Evolutionary conservation across 2,888 invertebrate species (phyloP), one percentile per base, ranked within the genome.

Genomic region (Spisula subtruncata): DNA sequence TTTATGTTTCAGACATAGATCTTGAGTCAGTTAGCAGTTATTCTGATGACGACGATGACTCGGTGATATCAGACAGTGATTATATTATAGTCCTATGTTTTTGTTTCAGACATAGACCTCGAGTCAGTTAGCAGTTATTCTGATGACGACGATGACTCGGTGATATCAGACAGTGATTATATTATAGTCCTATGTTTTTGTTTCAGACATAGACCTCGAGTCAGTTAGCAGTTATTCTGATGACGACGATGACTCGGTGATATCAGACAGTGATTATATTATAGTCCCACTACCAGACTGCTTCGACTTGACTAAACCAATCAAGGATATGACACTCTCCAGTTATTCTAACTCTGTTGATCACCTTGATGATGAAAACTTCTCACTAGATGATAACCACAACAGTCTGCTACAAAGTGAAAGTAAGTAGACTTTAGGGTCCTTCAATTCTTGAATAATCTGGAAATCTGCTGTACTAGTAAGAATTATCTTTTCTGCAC

Each of bases 221-320:
- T 94, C 94, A 6, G 87, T 94, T 41, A 90, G 91, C 89, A 93
- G 93, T 84, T 89, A 91, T 75, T 92, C 93, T 83, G 90, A 93
- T 12, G 93, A 89, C 81, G 91, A 93, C 41, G 92, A 93, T 51
- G 94, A 95, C 60, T 93, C 94, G n/a, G 93, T 94, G n/a, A 94
- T 95, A n/a, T 95, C 95, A 35, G 96, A 96, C 82, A 93, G 91
- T 71, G 97, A 97, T 81, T 97, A 96, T 94, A 96, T 96, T 85
- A 95, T 97, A 18, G 96, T 97, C 20, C 96, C 96, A 0, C 91
- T 97, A 89, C 97, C 97, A 1, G 96, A 96, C 81, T 97, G 97
- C 90, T 97, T 97, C 92, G 94, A 96, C 90, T 91, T 93, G 48
- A 93, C 89, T 82, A 94, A 93, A 85, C 95, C 95, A 29, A 87